These are phyloP conservation scores for Misgurnus anguillicaudatus DNA, from an alignment of 2,113 vertebrate species.

Conservation along the genomic window DNA sequence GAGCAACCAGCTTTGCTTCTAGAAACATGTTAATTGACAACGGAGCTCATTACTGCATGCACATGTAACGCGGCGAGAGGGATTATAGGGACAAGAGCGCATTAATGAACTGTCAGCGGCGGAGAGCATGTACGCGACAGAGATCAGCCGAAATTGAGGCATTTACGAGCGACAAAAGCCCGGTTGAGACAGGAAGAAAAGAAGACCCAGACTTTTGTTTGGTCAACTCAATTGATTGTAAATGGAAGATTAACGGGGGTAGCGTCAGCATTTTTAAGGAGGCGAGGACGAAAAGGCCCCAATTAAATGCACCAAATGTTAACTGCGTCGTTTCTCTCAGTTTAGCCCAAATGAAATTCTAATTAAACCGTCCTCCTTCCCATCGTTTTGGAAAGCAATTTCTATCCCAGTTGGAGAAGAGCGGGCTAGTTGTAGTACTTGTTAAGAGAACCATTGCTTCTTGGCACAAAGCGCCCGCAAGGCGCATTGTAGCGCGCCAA, in stretches of 20 bases:
- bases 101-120: slow-evolving; percentile 98
- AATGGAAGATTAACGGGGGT: slow-evolving; percentile 99
- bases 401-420: slow-evolving; percentile 87
- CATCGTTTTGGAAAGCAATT: slow-evolving; percentile 89
- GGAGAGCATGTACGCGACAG: slow-evolving; percentile 89
- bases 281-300: slow-evolving; percentile 86
- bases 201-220: slow-evolving; percentile 97
- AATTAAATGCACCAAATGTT: slow-evolving; percentile 99
- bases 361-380: slow-evolving; percentile 94
- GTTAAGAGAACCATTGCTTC: slow-evolving; percentile 87
- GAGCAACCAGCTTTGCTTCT: slow-evolving; percentile 91
- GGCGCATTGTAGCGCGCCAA: slow-evolving; percentile 88
- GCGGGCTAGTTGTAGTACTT: slow-evolving; percentile 79
- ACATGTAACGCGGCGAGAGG: slow-evolving; percentile 87
- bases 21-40: slow-evolving; percentile 97
- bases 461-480: slow-evolving; percentile 91
- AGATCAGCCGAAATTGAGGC: slow-evolving; percentile 93
- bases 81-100: slow-evolving; percentile 90
- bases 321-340: slow-evolving; percentile 96
- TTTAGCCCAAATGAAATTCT: slow-evolving; percentile 98
- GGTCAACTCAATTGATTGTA: slow-evolving; percentile 98
- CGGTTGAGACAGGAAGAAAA: slow-evolving; percentile 95
- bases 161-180: slow-evolving; percentile 96
- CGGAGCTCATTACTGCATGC: slow-evolving; percentile 94
- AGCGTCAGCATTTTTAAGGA: slow-evolving; percentile 88